phyloP scores from a whole-genome alignment of 2,113 vertebrate genomes.

The Mesoclemmys tuberculata region DNA sequence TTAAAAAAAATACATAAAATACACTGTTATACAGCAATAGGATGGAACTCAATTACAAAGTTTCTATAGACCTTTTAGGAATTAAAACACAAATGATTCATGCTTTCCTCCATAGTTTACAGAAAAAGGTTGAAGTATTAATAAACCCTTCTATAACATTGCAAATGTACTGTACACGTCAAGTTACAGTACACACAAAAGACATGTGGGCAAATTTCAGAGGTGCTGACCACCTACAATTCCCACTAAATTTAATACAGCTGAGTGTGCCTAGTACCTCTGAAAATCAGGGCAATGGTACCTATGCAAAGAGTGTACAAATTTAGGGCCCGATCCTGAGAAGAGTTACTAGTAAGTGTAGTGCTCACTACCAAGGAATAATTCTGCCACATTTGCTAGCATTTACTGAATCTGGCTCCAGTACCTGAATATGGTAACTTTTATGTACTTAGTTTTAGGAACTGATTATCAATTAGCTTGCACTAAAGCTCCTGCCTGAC shows the following conservation, averaged over 20 bases:
- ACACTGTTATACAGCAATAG: neutral
- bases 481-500: neutral
- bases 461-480: neutral
- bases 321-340: neutral
- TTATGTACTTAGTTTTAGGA: neutral
- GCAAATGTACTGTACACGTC: neutral
- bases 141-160: neutral
- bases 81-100: neutral
- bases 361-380: neutral
- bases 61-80: neutral
- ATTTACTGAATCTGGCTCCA: neutral
- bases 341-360: neutral
- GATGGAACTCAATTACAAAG: neutral
- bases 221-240: neutral
- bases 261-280: neutral
- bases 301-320: neutral
- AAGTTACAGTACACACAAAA: neutral
- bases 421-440: neutral
- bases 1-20: neutral
- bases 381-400: neutral
- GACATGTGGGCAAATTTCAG: neutral
- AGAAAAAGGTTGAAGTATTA: neutral
- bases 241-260: neutral
- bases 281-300: neutral
- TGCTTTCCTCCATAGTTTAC: neutral